Evolutionary conservation across 2,888 invertebrate genomes (phyloP).

Genomic region (Galerucella calmariensis): DNA sequence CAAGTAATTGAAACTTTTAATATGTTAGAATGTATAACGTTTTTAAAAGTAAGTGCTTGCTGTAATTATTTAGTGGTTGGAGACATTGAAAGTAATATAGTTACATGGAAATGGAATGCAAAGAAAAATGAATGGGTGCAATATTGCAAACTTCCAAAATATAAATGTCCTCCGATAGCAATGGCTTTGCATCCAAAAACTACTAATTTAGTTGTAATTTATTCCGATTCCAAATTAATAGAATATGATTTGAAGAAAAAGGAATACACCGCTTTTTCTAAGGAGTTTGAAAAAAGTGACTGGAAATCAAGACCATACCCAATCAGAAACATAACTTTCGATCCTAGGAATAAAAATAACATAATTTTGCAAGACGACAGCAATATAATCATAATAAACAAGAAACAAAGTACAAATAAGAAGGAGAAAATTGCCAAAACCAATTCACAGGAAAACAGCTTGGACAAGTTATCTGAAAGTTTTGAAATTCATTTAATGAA

Average conservation of each 20-base stretch:
- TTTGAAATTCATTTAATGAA: slow-evolving; percentile 52
- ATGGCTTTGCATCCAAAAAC: slow-evolving; percentile 73
- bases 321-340: slow-evolving; percentile 72
- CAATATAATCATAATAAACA: slow-evolving; percentile 72
- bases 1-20: slow-evolving; percentile 67
- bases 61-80: slow-evolving; percentile 75
- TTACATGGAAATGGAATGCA: slow-evolving; percentile 68
- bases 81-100: slow-evolving; percentile 74
- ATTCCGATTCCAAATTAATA: slow-evolving; percentile 84
- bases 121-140: slow-evolving; percentile 63
- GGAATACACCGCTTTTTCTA: slow-evolving; percentile 75
- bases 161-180: slow-evolving; percentile 77
- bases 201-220: slow-evolving; percentile 75
- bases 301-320: slow-evolving; percentile 72
- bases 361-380: slow-evolving; percentile 80
- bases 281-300: slow-evolving; percentile 66
- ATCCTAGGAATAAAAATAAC: slow-evolving; percentile 72
- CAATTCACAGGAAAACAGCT: slow-evolving; percentile 9
- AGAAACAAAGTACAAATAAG: slow-evolving; percentile 61
- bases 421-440: slow-evolving; percentile 14
- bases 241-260: slow-evolving; percentile 78
- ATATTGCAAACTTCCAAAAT: slow-evolving; percentile 75
- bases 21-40: slow-evolving; percentile 69
- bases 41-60: slow-evolving; percentile 67
- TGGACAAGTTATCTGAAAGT: slow-evolving; percentile 2